A percentile compares a stretch with the other conserved stretches of the same genome.
phyloP scores from a whole-genome alignment of 37 sponge, comb jelly and placozoan genomes.

The Beroe forskalii region DNA sequence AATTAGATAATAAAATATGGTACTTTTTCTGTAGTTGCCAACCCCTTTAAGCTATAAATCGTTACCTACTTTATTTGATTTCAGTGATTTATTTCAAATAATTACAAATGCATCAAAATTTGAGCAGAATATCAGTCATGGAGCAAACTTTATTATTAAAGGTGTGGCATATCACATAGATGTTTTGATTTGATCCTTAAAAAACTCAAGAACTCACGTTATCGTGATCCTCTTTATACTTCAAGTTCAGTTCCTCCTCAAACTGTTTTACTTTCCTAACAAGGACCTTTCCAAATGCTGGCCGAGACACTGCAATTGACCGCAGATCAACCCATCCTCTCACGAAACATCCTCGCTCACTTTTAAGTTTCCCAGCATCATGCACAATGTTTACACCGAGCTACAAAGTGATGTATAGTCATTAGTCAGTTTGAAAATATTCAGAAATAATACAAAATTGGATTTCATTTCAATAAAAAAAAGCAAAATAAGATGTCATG shows the following conservation, averaged over 20 bases:
- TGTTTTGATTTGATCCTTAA: too few species aligned
- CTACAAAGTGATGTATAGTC: background rate
- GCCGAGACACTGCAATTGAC: background rate
- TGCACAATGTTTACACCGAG: conserved; percentile 31
- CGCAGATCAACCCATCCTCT: conserved; percentile 12
- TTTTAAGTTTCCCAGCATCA: background rate
- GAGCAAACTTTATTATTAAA: too few species aligned
- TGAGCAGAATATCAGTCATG: too few species aligned
- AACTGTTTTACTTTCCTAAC: background rate
- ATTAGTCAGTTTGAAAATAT: background rate
- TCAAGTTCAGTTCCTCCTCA: background rate
- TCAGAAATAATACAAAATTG: background rate
- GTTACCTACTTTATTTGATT: too few species aligned
- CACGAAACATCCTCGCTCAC: background rate
- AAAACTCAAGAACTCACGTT: background rate
- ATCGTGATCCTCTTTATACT: background rate
- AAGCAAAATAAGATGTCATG: too few species aligned
- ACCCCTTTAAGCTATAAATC: too few species aligned
- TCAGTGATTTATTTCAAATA: too few species aligned
- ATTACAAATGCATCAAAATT: too few species aligned
- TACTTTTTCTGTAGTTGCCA: too few species aligned
- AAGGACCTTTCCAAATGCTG: background rate
- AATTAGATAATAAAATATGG: too few species aligned
- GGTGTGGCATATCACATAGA: background rate
- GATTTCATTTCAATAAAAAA: too few species aligned